Percentiles rank a stretch among this genome's conserved stretches.
Conservation (phyloP, 2,888 invertebrate species). For the Eledone cirrhosa region DNA sequence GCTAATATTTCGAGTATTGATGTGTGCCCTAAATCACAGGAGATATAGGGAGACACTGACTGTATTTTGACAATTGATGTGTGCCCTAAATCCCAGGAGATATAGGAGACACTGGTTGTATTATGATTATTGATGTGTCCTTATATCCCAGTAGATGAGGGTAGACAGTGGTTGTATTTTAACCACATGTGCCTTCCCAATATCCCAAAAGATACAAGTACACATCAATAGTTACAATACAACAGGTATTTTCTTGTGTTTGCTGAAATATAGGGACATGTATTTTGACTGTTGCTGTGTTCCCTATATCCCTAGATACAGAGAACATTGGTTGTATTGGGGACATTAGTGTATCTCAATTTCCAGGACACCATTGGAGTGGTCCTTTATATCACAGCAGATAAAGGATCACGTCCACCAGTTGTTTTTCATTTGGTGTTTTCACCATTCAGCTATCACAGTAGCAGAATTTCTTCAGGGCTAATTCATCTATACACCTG, state of each 20-base stretch:
- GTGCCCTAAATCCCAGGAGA: too few relatives aligned
- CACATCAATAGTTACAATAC: too few relatives aligned
- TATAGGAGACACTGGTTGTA: too few relatives aligned
- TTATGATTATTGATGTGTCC: too few relatives aligned
- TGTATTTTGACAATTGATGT: too few relatives aligned
- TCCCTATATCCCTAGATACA: background rate
- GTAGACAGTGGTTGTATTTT: background rate
- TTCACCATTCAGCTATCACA: slow-evolving; percentile 43
- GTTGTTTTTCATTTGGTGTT: background rate
- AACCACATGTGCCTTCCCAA: background rate
- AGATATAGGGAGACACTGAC: too few relatives aligned
- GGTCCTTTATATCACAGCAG: too few relatives aligned
- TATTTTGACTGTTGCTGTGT: background rate
- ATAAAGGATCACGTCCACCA: background rate
- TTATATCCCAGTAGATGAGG: background rate
- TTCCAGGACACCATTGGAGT: too few relatives aligned
- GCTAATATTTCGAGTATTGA: too few relatives aligned
- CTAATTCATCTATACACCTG: slow-evolving; percentile 60
- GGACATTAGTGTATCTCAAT: too few relatives aligned
- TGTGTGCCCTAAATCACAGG: too few relatives aligned
- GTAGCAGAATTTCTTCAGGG: slow-evolving; percentile 63
- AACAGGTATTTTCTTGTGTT: background rate
- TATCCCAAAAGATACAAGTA: background rate
- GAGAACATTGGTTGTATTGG: background rate
- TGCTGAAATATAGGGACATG: background rate